Evolutionary conservation across 2,113 vertebrate species (phyloP), one percentile per base, ranked within the genome.

Genomic region (Mirza zaza): DNA sequence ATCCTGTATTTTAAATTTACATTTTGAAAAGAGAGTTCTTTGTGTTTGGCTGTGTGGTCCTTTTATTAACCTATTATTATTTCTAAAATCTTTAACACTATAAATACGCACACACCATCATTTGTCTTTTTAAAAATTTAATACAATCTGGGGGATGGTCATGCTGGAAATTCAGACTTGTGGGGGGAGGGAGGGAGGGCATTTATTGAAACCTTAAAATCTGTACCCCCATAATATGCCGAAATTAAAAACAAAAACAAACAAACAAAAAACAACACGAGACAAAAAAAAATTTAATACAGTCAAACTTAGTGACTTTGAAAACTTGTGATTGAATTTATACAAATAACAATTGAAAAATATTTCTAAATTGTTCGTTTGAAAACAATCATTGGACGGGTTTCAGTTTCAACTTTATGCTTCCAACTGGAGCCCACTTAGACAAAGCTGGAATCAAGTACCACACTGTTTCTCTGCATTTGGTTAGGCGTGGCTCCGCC

Each of bases 361-460:
- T 25, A 27, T 91, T 94, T 87, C 68, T 73, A 71, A 89, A 36
- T 42, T 90, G 80, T 75, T 68, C 32, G 36, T 39, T 87, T 87
- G 29, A 91, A 82, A 68, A 25, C 34, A 76, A 29, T 92, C 36
- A 32, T 55, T 61, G 45, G 18, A 42, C 59, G 36, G 32, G 34
- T 81, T 96, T 93, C 85, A 77, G 25, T 81, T 96, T 93, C 85
- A 81, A n/a, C 45, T 80, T 48, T 61, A 3, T 70, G 42, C 82
- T 92, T 87, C 21, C 55, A 39, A 34, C n/a, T 65, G 18, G 20
- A 82, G 42, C 9, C 17, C 8, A 0, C 8, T 0, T 6, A 70
- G 82, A 91, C 39, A 55, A 76, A 89, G 59, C 76, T 79, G 29
- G 15, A 73, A 36, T 45, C 36, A 21, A 63, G 21, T 70, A 77